A percentile compares a stretch with the other conserved stretches of the same genome.
These are phyloP conservation scores for Apantesis nais DNA, from an alignment of 2,888 invertebrate species.

Conservation along the genomic window DNA sequence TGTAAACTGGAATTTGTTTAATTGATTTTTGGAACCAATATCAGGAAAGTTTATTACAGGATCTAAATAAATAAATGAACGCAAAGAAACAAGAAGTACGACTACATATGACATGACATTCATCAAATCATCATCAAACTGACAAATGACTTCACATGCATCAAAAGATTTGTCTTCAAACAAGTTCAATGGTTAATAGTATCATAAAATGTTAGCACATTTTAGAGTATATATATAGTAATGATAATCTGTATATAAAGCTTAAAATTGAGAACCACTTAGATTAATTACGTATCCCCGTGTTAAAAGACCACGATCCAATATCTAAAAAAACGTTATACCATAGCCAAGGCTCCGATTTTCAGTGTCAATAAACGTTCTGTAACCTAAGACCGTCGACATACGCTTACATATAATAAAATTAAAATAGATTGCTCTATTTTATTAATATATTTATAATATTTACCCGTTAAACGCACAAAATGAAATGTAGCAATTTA, in stretches of 20 bases:
- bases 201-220: not conserved
- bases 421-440: slow-evolving; percentile 63
- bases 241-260: not conserved
- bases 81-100: not conserved
- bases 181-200: not conserved
- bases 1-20: not conserved
- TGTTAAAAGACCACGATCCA: not conserved
- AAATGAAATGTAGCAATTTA: slow-evolving; percentile 73
- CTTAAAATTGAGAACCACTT: not conserved
- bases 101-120: not conserved
- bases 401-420: slow-evolving; percentile 58
- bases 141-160: not conserved
- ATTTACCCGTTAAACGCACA: slow-evolving; percentile 60
- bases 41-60: not conserved
- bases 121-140: not conserved
- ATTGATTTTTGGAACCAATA: not conserved
- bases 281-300: not conserved
- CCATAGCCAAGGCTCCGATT: slow-evolving; percentile 3
- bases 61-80: not conserved
- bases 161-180: not conserved
- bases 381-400: slow-evolving; percentile 41
- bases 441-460: slow-evolving; percentile 57
- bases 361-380: slow-evolving; percentile 25
- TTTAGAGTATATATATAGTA: not conserved
- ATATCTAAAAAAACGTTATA: not conserved